These are phyloP conservation scores for Anagrus nilaparvatae DNA, from an alignment of 1,140 invertebrate species.

Conservation along the genomic window DNA sequence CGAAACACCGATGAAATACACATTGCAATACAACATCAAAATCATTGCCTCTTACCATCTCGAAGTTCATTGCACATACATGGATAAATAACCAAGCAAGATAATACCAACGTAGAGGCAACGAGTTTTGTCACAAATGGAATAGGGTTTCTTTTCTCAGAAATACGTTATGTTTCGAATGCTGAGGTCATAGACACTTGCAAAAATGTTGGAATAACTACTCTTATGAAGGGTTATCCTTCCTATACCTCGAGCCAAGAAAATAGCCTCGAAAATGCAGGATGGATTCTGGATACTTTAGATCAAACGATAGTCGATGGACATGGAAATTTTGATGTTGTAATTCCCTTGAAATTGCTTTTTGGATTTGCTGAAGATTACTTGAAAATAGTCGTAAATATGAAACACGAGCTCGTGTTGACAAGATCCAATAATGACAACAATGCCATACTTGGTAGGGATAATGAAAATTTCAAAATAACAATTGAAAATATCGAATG, in stretches of 20 bases:
- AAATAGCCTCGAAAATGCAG: constrained; percentile 20
- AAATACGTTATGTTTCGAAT: constrained; percentile 35
- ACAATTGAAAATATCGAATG: constrained; percentile 16
- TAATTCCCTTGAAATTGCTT: constrained; percentile 31
- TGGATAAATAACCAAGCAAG: constrained; percentile 20
- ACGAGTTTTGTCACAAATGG: background rate
- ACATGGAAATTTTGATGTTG: constrained; percentile 27
- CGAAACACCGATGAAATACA: constrained; percentile 31
- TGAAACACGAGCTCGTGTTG: constrained; percentile 38
- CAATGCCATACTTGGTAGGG: background rate
- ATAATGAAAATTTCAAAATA: constrained; percentile 14
- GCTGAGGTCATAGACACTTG: constrained; percentile 35
- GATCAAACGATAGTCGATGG: background rate
- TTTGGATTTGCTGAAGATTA: constrained; percentile 41
- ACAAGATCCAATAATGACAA: constrained; percentile 26
- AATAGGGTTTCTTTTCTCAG: constrained; percentile 29
- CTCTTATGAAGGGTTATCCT: constrained; percentile 32
- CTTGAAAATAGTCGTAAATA: constrained; percentile 36
- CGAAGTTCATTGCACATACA: constrained; percentile 28
- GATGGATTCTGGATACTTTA: constrained; percentile 18
- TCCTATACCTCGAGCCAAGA: constrained; percentile 20
- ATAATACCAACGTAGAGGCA: constrained; percentile 8
- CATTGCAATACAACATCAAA: constrained; percentile 32
- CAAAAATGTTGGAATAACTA: constrained; percentile 33
- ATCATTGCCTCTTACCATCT: constrained; percentile 27